Evolutionary conservation across 2,888 invertebrate genomes (phyloP), one percentile per base, ranked within the genome.

Genomic region (Pristionchus exspectatus): DNA sequence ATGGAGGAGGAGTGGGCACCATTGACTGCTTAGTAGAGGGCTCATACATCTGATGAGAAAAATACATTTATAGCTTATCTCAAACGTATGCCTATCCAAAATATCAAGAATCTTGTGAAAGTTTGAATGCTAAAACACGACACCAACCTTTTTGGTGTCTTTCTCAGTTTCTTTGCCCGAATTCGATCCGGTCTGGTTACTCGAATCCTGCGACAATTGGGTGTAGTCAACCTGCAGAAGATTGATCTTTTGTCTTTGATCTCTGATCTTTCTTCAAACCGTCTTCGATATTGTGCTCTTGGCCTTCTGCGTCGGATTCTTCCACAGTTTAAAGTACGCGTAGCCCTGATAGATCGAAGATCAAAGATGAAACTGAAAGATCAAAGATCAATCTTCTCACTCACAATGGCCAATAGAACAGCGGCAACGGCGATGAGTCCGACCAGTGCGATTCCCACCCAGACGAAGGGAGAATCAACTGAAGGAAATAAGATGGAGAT

Each of bases 371-470:
- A n/a, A n/a, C n/a, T n/a, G n/a, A 66, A n/a, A 69, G 27, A 30
- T 69, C 69, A 69, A 30, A 69, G 69, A 69, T 27, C 69, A 74
- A 44, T 21, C n/a, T 30, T 74, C 24, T 9, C 44, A 44, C 44
- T 44, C 24, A 74, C 74, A 7, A 21, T 21, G 18, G 74, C 38
- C 7, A 74, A 18, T 5, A 38, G 7, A 38, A 74, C 38, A 38
- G 44, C 74, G 7, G 10, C 81, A n/a, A 81, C 9, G n/a, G 50
- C 81, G 16, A 81, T 81, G 2, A 81, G 4, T 7, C 81, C 50
- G 27, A 81, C 50, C n/a, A 81, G 10, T 24, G n/a, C 81, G n/a
- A 81, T 44, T 1, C 81, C 81, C 7, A 81, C 81, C 81, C 81
- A 81, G 12, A 27, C 18, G 81, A n/a, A n/a, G n/a, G 81, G 81